Percentiles rank a stretch among this genome's conserved stretches.
These are phyloP conservation scores for Papilio gigon DNA, from an alignment of 2,888 invertebrate genomes.

Conservation along the genomic window DNA sequence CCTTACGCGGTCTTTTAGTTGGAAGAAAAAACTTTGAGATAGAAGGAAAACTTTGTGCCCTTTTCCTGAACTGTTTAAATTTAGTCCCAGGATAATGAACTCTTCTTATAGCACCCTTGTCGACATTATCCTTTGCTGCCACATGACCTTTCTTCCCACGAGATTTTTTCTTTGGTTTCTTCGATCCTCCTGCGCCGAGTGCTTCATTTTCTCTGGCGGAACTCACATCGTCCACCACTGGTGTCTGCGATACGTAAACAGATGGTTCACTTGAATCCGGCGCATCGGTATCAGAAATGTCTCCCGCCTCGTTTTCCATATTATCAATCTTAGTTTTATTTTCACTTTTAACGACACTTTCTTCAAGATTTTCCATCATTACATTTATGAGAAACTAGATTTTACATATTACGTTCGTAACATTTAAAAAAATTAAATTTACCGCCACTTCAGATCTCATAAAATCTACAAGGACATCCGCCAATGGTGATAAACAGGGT, in stretches of 20 bases:
- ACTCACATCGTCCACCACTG: constrained; percentile 58
- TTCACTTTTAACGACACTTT: constrained; percentile 61
- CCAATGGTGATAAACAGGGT: constrained; percentile 80
- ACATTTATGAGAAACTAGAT: constrained; percentile 46
- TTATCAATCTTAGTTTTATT: constrained; percentile 56
- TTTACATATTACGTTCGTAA: constrained; percentile 61
- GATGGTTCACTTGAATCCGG: constrained; percentile 61
- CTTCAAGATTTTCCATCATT: constrained; percentile 75
- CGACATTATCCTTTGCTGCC: constrained; percentile 68
- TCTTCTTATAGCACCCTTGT: constrained; percentile 69
- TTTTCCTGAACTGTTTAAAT: constrained; percentile 83
- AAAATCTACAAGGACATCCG: constrained; percentile 80
- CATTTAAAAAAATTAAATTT: constrained; percentile 72
- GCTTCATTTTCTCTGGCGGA: constrained; percentile 67
- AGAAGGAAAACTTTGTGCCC: constrained; percentile 86
- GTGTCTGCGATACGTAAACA: constrained; percentile 55
- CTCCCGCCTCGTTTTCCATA: constrained; percentile 62
- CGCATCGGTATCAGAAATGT: constrained; percentile 64
- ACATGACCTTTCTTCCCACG: constrained; percentile 73
- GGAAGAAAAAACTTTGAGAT: constrained; percentile 89
- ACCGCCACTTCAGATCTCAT: constrained; percentile 77
- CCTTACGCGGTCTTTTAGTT: constrained; percentile 88
- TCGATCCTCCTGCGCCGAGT: constrained; percentile 56
- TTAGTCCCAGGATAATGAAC: constrained; percentile 73
- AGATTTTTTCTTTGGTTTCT: constrained; percentile 75